A percentile compares a stretch with the other conserved stretches of the same genome.
Evolutionary conservation across 2,888 invertebrate genomes (phyloP).

Genomic region (Chirona hameri): DNA sequence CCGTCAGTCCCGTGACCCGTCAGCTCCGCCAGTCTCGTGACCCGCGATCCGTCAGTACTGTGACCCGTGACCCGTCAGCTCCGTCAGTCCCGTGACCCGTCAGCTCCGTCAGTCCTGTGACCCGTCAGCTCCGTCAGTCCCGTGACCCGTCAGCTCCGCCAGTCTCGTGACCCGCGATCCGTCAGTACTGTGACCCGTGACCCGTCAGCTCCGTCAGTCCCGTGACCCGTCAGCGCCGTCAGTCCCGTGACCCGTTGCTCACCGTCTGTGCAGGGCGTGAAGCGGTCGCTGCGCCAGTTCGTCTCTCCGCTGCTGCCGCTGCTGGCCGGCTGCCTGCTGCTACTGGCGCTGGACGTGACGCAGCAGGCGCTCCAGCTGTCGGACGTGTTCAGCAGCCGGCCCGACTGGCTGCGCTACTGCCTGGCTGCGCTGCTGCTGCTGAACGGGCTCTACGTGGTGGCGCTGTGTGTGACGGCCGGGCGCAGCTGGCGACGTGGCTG

Average conservation of each 20-base stretch:
- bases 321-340: neutral
- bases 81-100: too few species aligned
- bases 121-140: neutral
- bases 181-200: neutral
- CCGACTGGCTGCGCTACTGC: constrained; percentile 12
- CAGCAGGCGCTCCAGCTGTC: neutral
- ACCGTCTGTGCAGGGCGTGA: neutral
- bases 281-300: neutral
- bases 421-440: neutral
- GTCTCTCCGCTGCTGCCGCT: neutral
- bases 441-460: constrained; percentile 1
- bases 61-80: too few species aligned
- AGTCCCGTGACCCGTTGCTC: neutral
- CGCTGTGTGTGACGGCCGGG: neutral
- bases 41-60: too few species aligned
- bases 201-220: too few species aligned
- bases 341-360: neutral
- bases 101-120: too few species aligned
- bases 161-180: neutral
- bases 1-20: too few species aligned
- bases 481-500: neutral
- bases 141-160: neutral
- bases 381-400: neutral
- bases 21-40: too few species aligned
- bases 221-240: neutral